Conservation (phyloP, 2,113 vertebrate species). For the Antidorcas marsupialis region DNA sequence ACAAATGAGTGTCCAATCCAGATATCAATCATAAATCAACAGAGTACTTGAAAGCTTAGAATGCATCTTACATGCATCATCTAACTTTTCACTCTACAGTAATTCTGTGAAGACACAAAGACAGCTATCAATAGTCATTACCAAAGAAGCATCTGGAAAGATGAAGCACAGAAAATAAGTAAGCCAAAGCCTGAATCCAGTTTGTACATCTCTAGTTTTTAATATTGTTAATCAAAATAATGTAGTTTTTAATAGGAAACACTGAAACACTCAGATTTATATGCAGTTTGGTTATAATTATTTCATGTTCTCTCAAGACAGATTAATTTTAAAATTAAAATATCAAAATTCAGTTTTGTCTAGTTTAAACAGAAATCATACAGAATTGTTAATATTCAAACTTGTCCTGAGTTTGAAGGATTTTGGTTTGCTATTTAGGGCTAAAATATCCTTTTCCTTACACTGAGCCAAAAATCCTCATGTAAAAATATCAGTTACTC, state of each 20-base stretch:
- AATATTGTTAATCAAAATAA: constrained; percentile 20
- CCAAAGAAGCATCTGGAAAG: background rate
- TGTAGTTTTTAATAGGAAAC: background rate
- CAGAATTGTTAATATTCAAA: constrained; percentile 30
- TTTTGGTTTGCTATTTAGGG: constrained; percentile 46
- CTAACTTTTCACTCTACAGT: background rate
- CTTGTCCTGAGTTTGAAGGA: constrained; percentile 16
- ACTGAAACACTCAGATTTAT: background rate
- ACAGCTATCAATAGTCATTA: background rate
- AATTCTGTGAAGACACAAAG: background rate
- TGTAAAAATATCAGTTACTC: constrained; percentile 58
- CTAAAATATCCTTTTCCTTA: constrained; percentile 53
- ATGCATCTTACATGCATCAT: background rate
- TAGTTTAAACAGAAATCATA: constrained; percentile 31
- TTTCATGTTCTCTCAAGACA: background rate
- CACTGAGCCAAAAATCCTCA: constrained; percentile 51
- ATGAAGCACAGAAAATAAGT: background rate
- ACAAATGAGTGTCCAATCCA: background rate
- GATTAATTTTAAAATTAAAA: constrained; percentile 18
- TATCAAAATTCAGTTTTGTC: background rate
- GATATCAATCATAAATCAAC: background rate
- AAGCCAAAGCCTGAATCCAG: background rate
- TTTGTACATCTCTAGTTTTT: background rate
- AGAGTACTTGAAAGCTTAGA: background rate
- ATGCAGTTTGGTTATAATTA: background rate